phyloP scores from a whole-genome alignment of 2,113 vertebrate species.

The Megaceryle torquata region DNA sequence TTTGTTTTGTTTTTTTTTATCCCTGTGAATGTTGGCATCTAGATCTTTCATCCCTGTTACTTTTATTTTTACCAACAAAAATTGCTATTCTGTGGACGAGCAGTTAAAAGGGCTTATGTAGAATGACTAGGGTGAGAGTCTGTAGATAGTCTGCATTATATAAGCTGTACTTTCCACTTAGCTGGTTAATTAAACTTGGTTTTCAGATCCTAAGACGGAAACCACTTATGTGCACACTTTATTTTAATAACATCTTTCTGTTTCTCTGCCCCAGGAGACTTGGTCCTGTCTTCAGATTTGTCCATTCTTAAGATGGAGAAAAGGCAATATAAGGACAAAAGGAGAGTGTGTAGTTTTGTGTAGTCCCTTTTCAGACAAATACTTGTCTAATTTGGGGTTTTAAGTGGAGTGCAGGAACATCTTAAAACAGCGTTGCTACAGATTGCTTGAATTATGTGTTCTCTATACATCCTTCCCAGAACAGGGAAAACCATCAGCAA shows the following conservation, averaged over 20 bases:
- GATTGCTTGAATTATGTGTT: not conserved
- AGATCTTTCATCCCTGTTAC: not conserved
- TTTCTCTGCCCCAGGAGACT: not conserved
- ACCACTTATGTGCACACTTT: not conserved
- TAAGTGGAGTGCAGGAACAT: not conserved
- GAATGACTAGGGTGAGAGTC: not conserved
- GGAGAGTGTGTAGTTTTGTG: not conserved
- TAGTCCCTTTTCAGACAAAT: not conserved
- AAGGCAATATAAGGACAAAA: not conserved
- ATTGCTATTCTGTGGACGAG: not conserved
- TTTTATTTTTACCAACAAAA: not conserved
- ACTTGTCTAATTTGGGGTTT: not conserved
- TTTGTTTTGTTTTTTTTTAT: not conserved
- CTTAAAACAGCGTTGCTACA: accelerated
- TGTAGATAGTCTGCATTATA: not conserved
- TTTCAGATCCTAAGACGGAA: conserved; percentile 8
- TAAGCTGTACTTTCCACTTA: not conserved
- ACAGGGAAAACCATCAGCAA: not conserved
- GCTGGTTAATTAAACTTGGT: conserved; percentile 1
- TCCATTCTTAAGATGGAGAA: not conserved
- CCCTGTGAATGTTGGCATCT: not conserved
- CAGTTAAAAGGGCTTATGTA: not conserved
- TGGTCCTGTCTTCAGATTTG: not conserved
- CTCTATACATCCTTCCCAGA: not conserved
- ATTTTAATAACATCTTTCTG: not conserved